These are phyloP conservation scores for Lasioglossum marginatum DNA, from an alignment of 2,888 invertebrate genomes.

Conservation along the genomic window DNA sequence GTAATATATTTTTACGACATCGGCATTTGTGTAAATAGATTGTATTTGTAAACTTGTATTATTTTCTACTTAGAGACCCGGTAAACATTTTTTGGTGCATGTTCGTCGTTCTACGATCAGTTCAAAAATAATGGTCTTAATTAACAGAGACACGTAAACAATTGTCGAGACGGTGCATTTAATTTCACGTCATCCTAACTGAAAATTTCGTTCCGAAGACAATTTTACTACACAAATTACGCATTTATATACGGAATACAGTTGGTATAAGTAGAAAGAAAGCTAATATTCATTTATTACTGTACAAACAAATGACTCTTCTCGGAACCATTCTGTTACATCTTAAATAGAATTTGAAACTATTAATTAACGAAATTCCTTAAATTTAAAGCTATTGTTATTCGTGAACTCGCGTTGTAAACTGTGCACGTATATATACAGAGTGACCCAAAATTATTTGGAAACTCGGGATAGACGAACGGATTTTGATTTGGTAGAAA, in stretches of 20 bases:
- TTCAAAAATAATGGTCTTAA: not conserved
- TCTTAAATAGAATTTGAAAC: not conserved
- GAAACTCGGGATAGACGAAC: not conserved
- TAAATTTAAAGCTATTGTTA: constrained; percentile 22
- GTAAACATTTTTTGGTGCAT: not conserved
- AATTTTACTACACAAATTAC: constrained; percentile 4
- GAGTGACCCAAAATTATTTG: constrained; percentile 5
- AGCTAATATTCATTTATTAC: constrained; percentile 10
- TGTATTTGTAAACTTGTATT: not conserved
- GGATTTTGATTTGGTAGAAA: not conserved
- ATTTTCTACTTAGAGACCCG: not conserved
- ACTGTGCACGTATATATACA: constrained; percentile 6
- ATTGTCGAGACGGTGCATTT: constrained; percentile 34
- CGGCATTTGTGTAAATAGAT: not conserved
- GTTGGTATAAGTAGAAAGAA: constrained; percentile 3
- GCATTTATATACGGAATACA: not conserved
- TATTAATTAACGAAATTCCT: not conserved
- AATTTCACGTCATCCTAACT: constrained; percentile 45
- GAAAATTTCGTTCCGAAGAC: constrained; percentile 2
- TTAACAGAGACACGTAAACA: not conserved
- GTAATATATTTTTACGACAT: not conserved
- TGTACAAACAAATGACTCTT: constrained; percentile 16
- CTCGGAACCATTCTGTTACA: not conserved
- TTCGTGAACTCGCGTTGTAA: not conserved
- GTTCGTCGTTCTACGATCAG: not conserved